These are phyloP conservation scores for Drosophila orosa DNA, from an alignment of 1,140 invertebrate species.

Conservation along the genomic window DNA sequence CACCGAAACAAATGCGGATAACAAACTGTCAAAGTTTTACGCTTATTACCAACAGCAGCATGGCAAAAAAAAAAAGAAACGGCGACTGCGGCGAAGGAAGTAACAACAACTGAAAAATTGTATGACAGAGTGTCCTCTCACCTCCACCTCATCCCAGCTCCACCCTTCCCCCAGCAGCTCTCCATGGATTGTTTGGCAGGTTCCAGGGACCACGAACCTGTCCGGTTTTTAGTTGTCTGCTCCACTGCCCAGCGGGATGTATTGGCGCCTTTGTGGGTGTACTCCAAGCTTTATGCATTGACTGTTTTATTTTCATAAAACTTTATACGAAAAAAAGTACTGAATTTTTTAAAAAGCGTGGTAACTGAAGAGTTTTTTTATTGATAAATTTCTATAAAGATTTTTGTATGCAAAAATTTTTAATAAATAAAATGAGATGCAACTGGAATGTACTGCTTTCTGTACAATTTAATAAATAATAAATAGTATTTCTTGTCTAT, in stretches of 20 bases:
- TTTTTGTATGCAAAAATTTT: neutral
- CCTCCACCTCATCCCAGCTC: slow-evolving; percentile 10
- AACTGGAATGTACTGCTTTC: too few relatives aligned
- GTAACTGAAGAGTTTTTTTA: slow-evolving; percentile 39
- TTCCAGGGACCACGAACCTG: slow-evolving; percentile 42
- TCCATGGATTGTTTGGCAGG: slow-evolving; percentile 16
- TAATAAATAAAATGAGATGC: neutral
- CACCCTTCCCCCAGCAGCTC: neutral
- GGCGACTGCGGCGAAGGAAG: slow-evolving; percentile 21
- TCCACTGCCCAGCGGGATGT: slow-evolving; percentile 20
- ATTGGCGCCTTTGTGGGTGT: slow-evolving; percentile 21
- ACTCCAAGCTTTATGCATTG: neutral
- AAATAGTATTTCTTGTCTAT: too few relatives aligned
- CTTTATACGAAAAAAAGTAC: neutral
- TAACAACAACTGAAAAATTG: slow-evolving; percentile 51
- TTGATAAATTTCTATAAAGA: slow-evolving; percentile 1
- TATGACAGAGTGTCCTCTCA: slow-evolving; percentile 60
- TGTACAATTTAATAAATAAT: too few relatives aligned
- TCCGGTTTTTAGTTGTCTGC: slow-evolving; percentile 36
- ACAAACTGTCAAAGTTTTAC: slow-evolving; percentile 81
- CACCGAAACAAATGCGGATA: slow-evolving; percentile 73
- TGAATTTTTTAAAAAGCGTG: slow-evolving; percentile 16
- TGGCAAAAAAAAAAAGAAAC: slow-evolving; percentile 18
- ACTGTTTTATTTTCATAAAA: neutral
- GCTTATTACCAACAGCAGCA: slow-evolving; percentile 68